A percentile compares a stretch with the other conserved stretches of the same genome.
Conservation (phyloP, 2,113 vertebrate species). For the Nansenia antarctica region DNA sequence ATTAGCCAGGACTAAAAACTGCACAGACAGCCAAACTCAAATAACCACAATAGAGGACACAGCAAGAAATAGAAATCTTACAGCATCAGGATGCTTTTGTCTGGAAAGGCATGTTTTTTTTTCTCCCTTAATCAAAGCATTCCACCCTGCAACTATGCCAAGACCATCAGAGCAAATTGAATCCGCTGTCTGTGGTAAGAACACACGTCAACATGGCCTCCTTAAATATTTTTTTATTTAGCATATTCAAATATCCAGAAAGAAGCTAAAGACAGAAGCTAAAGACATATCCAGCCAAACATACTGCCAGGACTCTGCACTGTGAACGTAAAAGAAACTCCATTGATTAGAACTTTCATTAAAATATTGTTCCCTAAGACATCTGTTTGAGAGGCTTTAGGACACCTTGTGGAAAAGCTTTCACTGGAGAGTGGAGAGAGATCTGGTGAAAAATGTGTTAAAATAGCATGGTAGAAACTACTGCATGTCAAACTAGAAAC, state of each 20-base stretch:
- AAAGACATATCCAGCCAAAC: too few relatives aligned
- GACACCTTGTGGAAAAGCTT: too few relatives aligned
- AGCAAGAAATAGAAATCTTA: not conserved
- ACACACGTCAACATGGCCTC: too few relatives aligned
- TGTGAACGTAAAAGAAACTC: too few relatives aligned
- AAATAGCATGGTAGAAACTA: too few relatives aligned
- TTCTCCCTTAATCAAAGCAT: not conserved
- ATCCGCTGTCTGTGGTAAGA: not conserved
- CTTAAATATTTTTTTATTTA: not conserved
- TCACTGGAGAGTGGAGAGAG: too few relatives aligned
- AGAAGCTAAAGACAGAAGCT: not conserved
- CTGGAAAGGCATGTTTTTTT: not conserved
- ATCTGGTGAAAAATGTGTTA: too few relatives aligned
- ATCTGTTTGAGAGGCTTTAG: too few relatives aligned
- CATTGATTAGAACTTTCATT: too few relatives aligned
- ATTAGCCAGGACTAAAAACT: conserved; percentile 51
- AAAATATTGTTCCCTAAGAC: too few relatives aligned
- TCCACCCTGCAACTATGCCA: not conserved
- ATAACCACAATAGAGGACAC: conserved; percentile 34
- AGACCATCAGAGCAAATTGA: not conserved
- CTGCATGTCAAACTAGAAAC: too few relatives aligned
- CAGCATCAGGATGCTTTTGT: not conserved
- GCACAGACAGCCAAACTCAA: conserved; percentile 44
- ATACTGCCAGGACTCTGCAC: too few relatives aligned
- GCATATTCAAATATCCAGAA: conserved; percentile 1